phyloP scores from a whole-genome alignment of 1,140 invertebrate genomes.

The Aphelenchoides avenae region DNA sequence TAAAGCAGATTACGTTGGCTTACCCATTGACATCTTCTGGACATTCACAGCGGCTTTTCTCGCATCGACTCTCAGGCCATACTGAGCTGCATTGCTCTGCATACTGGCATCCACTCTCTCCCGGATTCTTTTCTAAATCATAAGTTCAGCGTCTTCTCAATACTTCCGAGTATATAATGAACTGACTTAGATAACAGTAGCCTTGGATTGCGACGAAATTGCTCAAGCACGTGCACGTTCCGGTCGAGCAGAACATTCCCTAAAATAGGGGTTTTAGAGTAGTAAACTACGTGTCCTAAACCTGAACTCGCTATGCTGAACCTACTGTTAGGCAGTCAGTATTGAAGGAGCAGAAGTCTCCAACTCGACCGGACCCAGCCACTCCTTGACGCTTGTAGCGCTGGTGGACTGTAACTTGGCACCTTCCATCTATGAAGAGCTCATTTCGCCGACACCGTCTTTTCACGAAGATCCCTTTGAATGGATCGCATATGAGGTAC shows the following conservation, averaged over 20 bases:
- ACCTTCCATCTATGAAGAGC: conserved; percentile 54
- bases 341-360: conserved; percentile 57
- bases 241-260: conserved; percentile 59
- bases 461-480: conserved; percentile 23
- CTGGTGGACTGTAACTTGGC: conserved; percentile 23
- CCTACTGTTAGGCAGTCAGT: conserved; percentile 54
- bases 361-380: conserved; percentile 53
- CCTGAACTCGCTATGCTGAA: too few species aligned
- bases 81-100: conserved; percentile 55
- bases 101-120: conserved; percentile 57
- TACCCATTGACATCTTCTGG: conserved; percentile 58
- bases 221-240: conserved; percentile 54
- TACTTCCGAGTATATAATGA: conserved; percentile 8
- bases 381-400: conserved; percentile 55
- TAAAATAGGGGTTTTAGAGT: conserved; percentile 16
- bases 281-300: too few species aligned
- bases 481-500: conserved; percentile 48
- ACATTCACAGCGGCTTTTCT: conserved; percentile 56
- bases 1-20: too few species aligned
- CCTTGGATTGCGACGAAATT: conserved; percentile 59
- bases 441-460: conserved; percentile 42
- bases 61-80: conserved; percentile 57
- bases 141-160: neutral
- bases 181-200: conserved; percentile 54
- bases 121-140: conserved; percentile 54